Evolutionary conservation across 1,140 invertebrate species (phyloP), one percentile per base, ranked within the genome.

Genomic region (Brachionus asplanchnoidis): DNA sequence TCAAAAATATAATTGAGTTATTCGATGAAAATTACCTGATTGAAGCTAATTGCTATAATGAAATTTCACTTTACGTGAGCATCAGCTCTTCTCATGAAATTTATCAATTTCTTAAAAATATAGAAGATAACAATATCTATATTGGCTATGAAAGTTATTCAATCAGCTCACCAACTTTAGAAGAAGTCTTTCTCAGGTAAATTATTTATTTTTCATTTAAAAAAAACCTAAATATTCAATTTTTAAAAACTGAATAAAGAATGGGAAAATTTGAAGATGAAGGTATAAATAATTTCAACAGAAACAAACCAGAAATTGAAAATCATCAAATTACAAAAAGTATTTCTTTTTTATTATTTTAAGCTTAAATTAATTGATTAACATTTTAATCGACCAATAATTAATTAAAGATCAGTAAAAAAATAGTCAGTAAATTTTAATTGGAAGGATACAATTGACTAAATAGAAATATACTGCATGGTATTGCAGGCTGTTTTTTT

Each of bases 141-240:
- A 73, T 84, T 44, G 84, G 84, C 56, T 44, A 56, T 44, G 68
- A 77, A 28, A 65, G 44, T 28, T 84, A 75, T 78, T 36, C 44
- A 12, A 75, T 84, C 14, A 53, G 44, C 14, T 75, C 68, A 42
- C 73, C 70, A 20, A 75, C 42, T 56, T 56, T 84, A 12, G 84
- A 84, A 56, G 84, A 84, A 53, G 70, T 84, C 8, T 84, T 84
- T 20, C 11, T 84, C 5, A 53, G 32, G 66, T 84, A 40, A 60
- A 60, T 3, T 60, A 23, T 23, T 46, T 73, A n/a, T 36, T n/a
- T n/a, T 17, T 42, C 17, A 17, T 40, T 73, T 40, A n/a, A 17
- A 42, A 40, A n/a, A 73, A 28, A 28, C 26, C 3, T 28, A 28
- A 28, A 1, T 28, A n/a, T n/a, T n/a, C n/a, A n/a, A n/a, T n/a